These are phyloP conservation scores for Campoplex nolae DNA, from an alignment of 2,888 invertebrate genomes.

Conservation along the genomic window DNA sequence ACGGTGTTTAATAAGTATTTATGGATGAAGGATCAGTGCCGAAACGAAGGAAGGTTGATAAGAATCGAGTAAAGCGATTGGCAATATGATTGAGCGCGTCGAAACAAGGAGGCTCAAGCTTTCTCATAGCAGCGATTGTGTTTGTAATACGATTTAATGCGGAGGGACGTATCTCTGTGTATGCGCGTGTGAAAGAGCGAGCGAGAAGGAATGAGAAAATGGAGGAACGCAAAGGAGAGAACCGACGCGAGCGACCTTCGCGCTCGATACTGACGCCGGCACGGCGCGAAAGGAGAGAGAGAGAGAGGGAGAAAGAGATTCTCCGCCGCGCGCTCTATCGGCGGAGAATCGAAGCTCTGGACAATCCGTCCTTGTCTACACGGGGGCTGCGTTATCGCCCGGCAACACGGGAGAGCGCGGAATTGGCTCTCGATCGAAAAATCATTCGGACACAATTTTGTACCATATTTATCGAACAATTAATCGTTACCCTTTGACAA, in stretches of 20 bases:
- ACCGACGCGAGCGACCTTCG: conserved; percentile 69
- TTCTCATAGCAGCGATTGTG: neutral
- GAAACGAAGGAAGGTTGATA: conserved; percentile 41
- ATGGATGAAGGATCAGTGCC: conserved; percentile 9
- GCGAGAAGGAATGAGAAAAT: conserved; percentile 41
- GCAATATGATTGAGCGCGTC: conserved; percentile 64
- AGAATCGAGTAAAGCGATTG: conserved; percentile 63
- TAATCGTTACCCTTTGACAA: neutral
- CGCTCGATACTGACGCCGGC: conserved; percentile 67
- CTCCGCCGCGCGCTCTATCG: neutral
- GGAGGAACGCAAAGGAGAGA: conserved; percentile 64
- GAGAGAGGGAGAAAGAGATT: neutral
- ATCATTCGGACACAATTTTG: neutral
- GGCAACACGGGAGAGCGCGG: conserved; percentile 24
- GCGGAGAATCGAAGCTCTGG: conserved; percentile 4
- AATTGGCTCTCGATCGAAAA: conserved; percentile 16
- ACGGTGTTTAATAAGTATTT: conserved; percentile 4
- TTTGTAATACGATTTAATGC: conserved; percentile 15
- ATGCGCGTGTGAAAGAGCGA: conserved; percentile 8
- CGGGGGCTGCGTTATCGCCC: conserved; percentile 34
- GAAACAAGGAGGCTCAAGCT: conserved; percentile 38
- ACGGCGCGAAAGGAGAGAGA: conserved; percentile 37
- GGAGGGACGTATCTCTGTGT: neutral
- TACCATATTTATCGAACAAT: neutral
- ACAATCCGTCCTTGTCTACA: conserved; percentile 25